These are phyloP conservation scores for Acridotheres tristis DNA, from an alignment of 2,797 vertebrate species.

Conservation along the genomic window DNA sequence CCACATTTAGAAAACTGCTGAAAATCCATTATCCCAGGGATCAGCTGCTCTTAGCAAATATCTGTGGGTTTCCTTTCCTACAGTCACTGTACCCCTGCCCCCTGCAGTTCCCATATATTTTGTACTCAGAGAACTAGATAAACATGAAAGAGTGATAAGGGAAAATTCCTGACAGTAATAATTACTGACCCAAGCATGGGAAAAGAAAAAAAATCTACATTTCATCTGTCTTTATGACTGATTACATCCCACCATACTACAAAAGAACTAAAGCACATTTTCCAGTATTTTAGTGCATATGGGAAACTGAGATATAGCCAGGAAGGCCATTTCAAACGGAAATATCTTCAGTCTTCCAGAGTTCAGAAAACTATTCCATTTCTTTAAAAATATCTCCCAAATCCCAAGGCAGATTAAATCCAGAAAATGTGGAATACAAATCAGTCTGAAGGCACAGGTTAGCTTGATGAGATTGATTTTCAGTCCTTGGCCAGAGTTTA, in stretches of 20 bases:
- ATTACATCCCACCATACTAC: neutral
- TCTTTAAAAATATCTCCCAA: slow-evolving; percentile 37
- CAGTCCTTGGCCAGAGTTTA: neutral
- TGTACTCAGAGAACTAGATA: neutral
- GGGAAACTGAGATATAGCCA: neutral
- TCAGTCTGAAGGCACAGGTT: neutral
- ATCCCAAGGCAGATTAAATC: slow-evolving; percentile 2
- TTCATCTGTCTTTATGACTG: neutral
- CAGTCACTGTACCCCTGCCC: neutral
- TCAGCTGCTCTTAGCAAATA: neutral
- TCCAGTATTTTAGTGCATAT: neutral
- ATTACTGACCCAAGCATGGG: neutral
- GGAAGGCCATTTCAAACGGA: neutral
- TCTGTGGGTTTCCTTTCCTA: neutral
- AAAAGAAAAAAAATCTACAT: neutral
- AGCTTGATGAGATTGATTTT: neutral
- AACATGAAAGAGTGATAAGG: neutral
- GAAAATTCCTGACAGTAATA: neutral
- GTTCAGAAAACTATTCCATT: slow-evolving; percentile 20
- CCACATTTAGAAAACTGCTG: neutral
- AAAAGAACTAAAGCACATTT: neutral
- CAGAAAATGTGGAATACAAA: slow-evolving; percentile 14
- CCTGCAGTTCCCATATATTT: neutral
- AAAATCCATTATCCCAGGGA: neutral
- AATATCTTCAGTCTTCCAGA: slow-evolving; percentile 34